Evolutionary conservation across 2,113 vertebrate species (phyloP).

Genomic region (Hirundichthys speculiger): DNA sequence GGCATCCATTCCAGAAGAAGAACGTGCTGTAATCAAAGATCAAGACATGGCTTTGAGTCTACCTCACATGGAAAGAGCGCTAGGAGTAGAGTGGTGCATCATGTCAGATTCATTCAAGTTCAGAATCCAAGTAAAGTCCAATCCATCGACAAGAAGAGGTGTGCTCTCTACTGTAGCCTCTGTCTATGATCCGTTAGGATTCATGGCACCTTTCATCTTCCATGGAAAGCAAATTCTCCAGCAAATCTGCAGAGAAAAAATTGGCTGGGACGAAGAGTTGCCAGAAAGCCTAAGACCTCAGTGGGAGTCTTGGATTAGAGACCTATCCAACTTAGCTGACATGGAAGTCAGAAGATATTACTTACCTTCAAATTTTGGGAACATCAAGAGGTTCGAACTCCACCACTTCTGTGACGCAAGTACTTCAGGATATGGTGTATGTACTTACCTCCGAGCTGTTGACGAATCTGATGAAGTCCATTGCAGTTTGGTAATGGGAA

Average conservation of each 20-base stretch:
- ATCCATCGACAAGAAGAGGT: conserved; percentile 5
- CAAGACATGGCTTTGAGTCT: conserved; percentile 20
- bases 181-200: conserved; percentile 7
- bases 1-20: not conserved
- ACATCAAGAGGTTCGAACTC: not conserved
- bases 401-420: not conserved
- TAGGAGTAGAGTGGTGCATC: too few species aligned
- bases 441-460: conserved; percentile 9
- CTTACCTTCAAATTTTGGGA: not conserved
- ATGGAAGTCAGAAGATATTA: not conserved
- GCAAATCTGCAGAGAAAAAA: conserved; percentile 12
- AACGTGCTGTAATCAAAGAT: conserved; percentile 17
- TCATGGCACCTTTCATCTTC: conserved; percentile 1
- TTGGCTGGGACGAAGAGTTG: conserved; percentile 6
- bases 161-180: conserved; percentile 14
- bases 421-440: not conserved
- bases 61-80: conserved; percentile 29
- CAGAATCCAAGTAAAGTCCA: conserved; percentile 4
- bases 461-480: not conserved
- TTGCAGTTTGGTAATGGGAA: too few species aligned
- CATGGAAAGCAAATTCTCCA: conserved; percentile 5
- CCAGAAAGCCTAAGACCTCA: conserved; percentile 9
- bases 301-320: conserved; percentile 26
- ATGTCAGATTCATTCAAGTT: conserved; percentile 1
- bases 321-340: not conserved